phyloP scores from a whole-genome alignment of 2,888 invertebrate species.

The Barypeithes pellucidus region DNA sequence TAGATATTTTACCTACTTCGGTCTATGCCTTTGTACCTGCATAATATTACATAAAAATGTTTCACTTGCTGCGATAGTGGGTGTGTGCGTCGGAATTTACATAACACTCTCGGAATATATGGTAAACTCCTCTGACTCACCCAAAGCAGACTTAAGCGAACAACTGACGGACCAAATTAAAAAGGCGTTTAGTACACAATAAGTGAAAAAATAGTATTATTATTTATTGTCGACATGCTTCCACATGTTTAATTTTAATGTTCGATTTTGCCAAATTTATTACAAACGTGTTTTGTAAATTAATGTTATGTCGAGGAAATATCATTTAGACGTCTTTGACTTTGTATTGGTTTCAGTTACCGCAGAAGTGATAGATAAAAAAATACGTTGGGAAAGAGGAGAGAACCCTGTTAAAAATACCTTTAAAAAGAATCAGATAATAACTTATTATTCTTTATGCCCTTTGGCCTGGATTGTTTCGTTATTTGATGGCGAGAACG shows the following conservation, averaged over 20 bases:
- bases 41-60: conserved; percentile 89
- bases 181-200: conserved; percentile 55
- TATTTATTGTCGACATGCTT: conserved; percentile 6
- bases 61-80: conserved; percentile 84
- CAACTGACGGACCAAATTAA: conserved; percentile 61
- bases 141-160: conserved; percentile 62
- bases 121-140: conserved; percentile 66
- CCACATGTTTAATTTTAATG: conserved; percentile 14
- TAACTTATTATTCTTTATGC: too few species aligned
- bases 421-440: too few species aligned
- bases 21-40: conserved; percentile 87
- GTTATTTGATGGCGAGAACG: too few species aligned
- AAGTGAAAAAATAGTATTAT: conserved; percentile 1
- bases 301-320: too few species aligned
- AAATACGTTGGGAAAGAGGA: too few species aligned
- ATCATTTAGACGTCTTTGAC: too few species aligned
- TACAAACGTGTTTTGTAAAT: background rate
- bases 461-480: too few species aligned
- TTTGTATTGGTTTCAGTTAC: too few species aligned
- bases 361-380: too few species aligned
- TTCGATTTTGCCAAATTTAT: conserved; percentile 8
- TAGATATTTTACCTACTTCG: conserved; percentile 88
- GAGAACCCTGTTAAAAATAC: too few species aligned
- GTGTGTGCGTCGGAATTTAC: conserved; percentile 85
- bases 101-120: conserved; percentile 91